Evolutionary conservation across 1,140 invertebrate genomes (phyloP), one percentile per base, ranked within the genome.

Genomic region (Drosophila sechellia): DNA sequence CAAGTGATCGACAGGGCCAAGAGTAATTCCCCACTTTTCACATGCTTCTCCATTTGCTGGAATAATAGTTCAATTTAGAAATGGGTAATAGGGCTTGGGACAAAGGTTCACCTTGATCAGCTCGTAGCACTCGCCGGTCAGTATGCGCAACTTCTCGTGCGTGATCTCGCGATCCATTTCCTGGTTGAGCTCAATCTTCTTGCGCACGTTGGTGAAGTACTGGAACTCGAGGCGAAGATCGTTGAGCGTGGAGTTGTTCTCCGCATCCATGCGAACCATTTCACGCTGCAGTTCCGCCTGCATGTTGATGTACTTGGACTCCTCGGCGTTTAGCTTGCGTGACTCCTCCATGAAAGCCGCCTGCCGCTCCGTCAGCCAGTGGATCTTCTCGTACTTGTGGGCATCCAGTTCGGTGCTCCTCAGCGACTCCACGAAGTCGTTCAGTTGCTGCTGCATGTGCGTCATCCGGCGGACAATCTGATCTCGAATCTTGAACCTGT

Each of bases 1-100:
- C 90, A 91, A 25, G 76, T 91, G 48, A 90, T 84, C 1, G 90
- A 80, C 8, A 91, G 57, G 0, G 87, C 81, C 12, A 92, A 45
- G 1, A 92, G 54, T 5, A 92, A 52, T n/a, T 91, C 87, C 0
- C 90, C 90, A 12, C 79, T 77, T 48, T 92, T 91, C 0, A 80
- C 76, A 10, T 86, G 65, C 31, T 91, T 80, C 20, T 91, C 75
- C 42, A 90, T 86, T 52, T 75, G 55, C 90, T 92, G 15, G 6
- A 31, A 31, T 31, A 31, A 31, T 31, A 10, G 1, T 3, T 8
- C 31, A 31, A 8, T 8, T 31, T 31, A 31, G 1, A 31, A 0
- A 6, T 39, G 37, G 12, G 37, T 39, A 39, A 39, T 39, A 10
- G 31, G 8, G 31, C 31, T 13, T 3, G 37, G 13, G 37, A 13